phyloP scores from a whole-genome alignment of 2,888 invertebrate genomes.

The Cybosia mesomella region DNA sequence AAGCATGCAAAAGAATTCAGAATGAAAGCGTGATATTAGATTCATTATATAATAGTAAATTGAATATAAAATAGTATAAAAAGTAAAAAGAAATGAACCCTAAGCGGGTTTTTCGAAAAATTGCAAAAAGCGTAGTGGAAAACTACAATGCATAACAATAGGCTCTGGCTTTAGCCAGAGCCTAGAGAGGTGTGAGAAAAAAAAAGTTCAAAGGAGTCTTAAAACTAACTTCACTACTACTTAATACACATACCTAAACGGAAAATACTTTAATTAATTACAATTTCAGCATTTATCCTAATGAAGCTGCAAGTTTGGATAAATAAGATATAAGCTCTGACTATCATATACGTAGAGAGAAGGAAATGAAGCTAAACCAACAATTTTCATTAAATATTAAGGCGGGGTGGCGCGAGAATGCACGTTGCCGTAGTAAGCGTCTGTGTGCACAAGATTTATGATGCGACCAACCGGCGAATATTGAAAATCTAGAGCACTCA shows the following conservation, averaged over 20 bases:
- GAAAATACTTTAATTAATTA: not conserved
- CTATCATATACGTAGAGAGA: slow-evolving; percentile 32
- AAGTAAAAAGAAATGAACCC: too few species aligned
- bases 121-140: too few species aligned
- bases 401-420: slow-evolving; percentile 71
- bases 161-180: too few species aligned
- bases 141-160: too few species aligned
- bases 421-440: slow-evolving; percentile 77
- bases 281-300: not conserved
- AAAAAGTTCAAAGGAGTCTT: not conserved
- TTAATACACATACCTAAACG: too few species aligned
- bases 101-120: too few species aligned
- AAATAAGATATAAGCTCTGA: slow-evolving; percentile 28
- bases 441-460: slow-evolving; percentile 78
- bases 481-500: slow-evolving; percentile 79
- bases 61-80: too few species aligned
- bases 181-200: too few species aligned
- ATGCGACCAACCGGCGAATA: slow-evolving; percentile 81
- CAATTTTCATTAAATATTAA: slow-evolving; percentile 82
- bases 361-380: slow-evolving; percentile 74
- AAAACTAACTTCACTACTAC: not conserved
- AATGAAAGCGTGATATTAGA: too few species aligned
- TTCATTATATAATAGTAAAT: too few species aligned
- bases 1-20: too few species aligned
- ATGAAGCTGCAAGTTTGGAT: slow-evolving; percentile 19